Percentiles rank a stretch among this genome's conserved stretches.
These are phyloP conservation scores for Mastomys natalensis DNA, from an alignment of 2,113 vertebrate species.

Conservation along the genomic window DNA sequence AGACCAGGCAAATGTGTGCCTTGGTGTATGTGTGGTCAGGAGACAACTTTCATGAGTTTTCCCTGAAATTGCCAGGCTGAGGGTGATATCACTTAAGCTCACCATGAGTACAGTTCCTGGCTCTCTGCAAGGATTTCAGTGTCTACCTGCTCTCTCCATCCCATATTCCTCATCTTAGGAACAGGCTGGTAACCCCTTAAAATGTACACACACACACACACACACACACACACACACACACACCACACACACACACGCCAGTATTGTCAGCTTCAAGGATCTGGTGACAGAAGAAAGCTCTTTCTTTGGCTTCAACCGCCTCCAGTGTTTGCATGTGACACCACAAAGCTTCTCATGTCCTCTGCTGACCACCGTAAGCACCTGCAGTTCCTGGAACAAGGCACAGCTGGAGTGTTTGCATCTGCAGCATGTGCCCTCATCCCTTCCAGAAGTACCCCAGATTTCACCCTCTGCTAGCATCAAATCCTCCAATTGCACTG, in stretches of 20 bases:
- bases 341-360: background rate
- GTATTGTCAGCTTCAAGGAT: background rate
- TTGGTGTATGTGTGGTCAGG: background rate
- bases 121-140: background rate
- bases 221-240: too few species aligned
- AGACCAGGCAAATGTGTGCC: background rate
- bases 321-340: background rate
- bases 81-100: rapidly evolving
- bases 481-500: background rate
- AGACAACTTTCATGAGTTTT: background rate
- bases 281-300: background rate
- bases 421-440: rapidly evolving
- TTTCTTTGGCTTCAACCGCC: background rate
- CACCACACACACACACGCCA: too few species aligned
- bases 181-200: background rate
- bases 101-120: rapidly evolving
- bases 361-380: background rate
- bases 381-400: rapidly evolving
- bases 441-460: background rate
- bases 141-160: background rate
- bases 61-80: background rate
- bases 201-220: background rate
- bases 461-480: rapidly evolving
- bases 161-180: background rate
- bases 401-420: background rate